These are phyloP conservation scores for Hoplostethus mediterraneus DNA, from an alignment of 2,797 vertebrate species.

Conservation along the genomic window DNA sequence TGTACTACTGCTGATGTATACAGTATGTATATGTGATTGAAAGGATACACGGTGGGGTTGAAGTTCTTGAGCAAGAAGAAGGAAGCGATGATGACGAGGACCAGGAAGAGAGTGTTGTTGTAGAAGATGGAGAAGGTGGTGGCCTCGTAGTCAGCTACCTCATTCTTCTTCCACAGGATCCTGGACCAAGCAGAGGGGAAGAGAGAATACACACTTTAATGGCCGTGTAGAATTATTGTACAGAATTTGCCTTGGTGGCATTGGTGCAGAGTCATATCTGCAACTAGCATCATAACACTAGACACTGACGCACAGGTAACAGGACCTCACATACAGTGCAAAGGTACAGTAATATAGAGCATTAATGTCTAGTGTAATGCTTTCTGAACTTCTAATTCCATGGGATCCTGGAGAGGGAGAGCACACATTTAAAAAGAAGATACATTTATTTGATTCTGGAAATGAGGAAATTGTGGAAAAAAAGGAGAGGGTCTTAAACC, in stretches of 20 bases:
- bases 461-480: no score
- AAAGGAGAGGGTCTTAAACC: no score
- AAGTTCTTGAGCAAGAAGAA: constrained; percentile 99
- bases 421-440: no score
- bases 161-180: constrained; percentile 99
- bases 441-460: no score
- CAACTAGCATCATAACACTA: no score
- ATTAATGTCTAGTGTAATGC: no score
- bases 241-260: neutral
- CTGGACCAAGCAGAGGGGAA: constrained; percentile 69
- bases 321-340: no score
- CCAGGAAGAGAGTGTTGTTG: constrained; percentile 97
- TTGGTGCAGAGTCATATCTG: neutral
- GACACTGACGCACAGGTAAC: neutral
- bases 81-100: constrained; percentile 95
- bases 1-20: no score
- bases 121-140: constrained; percentile 99
- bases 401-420: neutral
- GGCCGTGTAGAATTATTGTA: neutral
- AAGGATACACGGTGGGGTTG: constrained; percentile 99
- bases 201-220: neutral
- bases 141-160: constrained; percentile 98
- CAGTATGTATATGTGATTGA: neutral
- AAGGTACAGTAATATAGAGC: no score
- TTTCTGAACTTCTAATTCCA: neutral